Evolutionary conservation across 1,140 invertebrate genomes (phyloP), one percentile per base, ranked within the genome.

Genomic region (Macrostomum lignano): DNA sequence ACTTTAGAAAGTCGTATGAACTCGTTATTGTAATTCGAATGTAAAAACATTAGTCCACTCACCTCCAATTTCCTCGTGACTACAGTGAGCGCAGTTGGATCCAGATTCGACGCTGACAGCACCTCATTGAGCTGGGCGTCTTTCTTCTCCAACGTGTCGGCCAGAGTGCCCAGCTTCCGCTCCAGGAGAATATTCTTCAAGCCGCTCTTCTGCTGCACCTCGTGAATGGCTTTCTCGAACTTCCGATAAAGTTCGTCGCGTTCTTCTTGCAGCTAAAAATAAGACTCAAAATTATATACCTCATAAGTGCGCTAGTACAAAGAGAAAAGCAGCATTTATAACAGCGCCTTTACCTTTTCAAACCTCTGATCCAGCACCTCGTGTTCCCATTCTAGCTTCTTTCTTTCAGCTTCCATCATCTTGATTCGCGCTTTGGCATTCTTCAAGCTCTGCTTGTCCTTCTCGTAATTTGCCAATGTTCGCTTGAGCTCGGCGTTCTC

Each of bases 151-250:
- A 70, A 52, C 15, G 67, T 61, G 34, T 69, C 63, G 35, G 65
- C 63, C 17, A 74, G 44, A 7, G 67, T 63, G 23, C 62, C 51
- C n/a, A 75, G 54, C 49, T 73, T 71, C 45, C 71, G 70, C 47
- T 74, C 71, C 17, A 75, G 47, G 2, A 75, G 48, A 0, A 71
- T 60, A 44, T 71, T 72, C 48, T 73, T 72, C 25, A 73, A 58
- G 17, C 67, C 68, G 1, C 71, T 69, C 49, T 73, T 74, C 47
- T 79, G 73, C 52, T 79, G 74, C 3, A 79, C 63, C 47, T 79
- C 74, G 14, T 76, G 55, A 36, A 82, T 69, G 2, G 74, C 72
- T 35, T 69, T 66, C 9, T 73, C 65, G 51, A 81, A 81, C 51
- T 68, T 67, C 5, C 64, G 54, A 46, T 76, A 72, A 13, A 81